A percentile compares a stretch with the other conserved stretches of the same genome.
These are phyloP conservation scores for Helicoverpa armigera DNA, from an alignment of 1,140 invertebrate species.

Conservation along the genomic window DNA sequence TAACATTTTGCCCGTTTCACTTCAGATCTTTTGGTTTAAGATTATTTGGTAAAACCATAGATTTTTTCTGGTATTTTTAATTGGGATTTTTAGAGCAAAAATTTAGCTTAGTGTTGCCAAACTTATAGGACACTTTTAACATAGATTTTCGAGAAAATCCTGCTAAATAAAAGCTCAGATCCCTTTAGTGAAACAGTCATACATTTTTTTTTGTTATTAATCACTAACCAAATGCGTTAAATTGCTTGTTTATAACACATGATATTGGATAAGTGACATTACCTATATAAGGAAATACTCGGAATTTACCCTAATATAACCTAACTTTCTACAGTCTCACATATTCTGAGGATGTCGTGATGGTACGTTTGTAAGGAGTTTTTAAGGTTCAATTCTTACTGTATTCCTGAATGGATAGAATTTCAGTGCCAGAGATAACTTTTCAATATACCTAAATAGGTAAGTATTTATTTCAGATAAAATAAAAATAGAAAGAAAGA, in stretches of 20 bases:
- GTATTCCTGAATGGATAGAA: too few species aligned
- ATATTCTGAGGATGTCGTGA: neutral
- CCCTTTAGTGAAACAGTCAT: conserved; percentile 3
- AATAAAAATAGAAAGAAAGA: too few species aligned
- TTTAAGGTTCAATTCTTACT: neutral
- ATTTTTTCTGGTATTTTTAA: neutral
- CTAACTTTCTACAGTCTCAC: conserved; percentile 47
- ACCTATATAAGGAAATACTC: conserved; percentile 49
- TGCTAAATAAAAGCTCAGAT: neutral
- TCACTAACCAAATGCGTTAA: conserved; percentile 36
- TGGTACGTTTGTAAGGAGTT: conserved; percentile 8
- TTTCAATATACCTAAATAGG: too few species aligned
- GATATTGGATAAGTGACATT: conserved; percentile 44
- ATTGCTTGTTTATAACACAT: conserved; percentile 1
- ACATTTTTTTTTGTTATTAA: neutral
- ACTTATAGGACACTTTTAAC: neutral
- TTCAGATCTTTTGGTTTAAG: conserved; percentile 15
- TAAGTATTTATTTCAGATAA: too few species aligned
- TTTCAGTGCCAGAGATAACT: too few species aligned
- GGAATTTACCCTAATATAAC: conserved; percentile 56
- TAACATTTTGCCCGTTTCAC: conserved; percentile 6
- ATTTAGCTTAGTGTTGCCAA: neutral
- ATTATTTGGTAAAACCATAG: conserved; percentile 21
- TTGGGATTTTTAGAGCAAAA: neutral
- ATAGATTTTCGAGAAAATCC: neutral